Evolutionary conservation across 2,113 vertebrate genomes (phyloP).

Genomic region (Hucho hucho): DNA sequence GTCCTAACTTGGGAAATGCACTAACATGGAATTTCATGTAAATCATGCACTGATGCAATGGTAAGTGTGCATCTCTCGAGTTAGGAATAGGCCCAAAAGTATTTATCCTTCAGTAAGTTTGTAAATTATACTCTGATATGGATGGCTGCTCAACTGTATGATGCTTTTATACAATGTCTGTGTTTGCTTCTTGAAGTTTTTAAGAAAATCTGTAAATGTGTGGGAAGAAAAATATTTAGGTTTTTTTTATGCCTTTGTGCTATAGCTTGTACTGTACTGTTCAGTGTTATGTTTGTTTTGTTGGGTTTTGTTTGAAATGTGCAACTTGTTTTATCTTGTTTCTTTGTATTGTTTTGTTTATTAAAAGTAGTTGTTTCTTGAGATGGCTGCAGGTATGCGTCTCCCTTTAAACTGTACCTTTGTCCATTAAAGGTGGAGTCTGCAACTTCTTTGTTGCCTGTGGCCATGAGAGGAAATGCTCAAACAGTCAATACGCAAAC

Average conservation of each 20-base stretch:
- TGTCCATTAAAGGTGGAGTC: neutral
- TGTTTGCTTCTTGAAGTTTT: conserved; percentile 72
- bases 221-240: conserved; percentile 11
- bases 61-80: conserved; percentile 38
- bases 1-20: conserved; percentile 51
- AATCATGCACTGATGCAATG: neutral
- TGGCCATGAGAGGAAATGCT: too few relatives aligned
- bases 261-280: conserved; percentile 60
- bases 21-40: conserved; percentile 12
- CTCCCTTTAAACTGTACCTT: conserved; percentile 12
- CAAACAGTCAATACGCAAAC: too few relatives aligned
- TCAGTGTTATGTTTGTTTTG: conserved; percentile 33
- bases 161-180: conserved; percentile 75
- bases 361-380: conserved; percentile 67
- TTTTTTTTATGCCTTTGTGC: conserved; percentile 33
- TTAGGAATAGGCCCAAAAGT: conserved; percentile 49
- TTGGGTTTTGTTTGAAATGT: conserved; percentile 68
- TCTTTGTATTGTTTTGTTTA: conserved; percentile 72
- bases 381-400: conserved; percentile 18
- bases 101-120: conserved; percentile 71
- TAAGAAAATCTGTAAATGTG: conserved; percentile 74
- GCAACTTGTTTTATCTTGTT: conserved; percentile 64
- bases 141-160: conserved; percentile 61
- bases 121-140: conserved; percentile 66
- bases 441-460: too few relatives aligned